Percentiles rank a stretch among this genome's conserved stretches.
These are phyloP conservation scores for Gopherus evgoodei DNA, from an alignment of 2,113 vertebrate species.

Conservation along the genomic window DNA sequence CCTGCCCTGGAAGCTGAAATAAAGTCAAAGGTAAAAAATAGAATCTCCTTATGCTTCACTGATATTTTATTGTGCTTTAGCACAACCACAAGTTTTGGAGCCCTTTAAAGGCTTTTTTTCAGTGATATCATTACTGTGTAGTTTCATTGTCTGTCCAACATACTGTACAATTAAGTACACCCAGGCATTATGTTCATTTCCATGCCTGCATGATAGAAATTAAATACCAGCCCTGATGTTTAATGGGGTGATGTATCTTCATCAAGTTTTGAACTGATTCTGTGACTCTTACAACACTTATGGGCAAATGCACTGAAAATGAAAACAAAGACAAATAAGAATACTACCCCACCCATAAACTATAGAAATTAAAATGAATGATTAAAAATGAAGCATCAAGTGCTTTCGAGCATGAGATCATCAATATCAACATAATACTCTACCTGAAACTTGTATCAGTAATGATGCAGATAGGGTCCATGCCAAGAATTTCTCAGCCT, in stretches of 20 bases:
- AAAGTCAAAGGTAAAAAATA: conserved; percentile 4
- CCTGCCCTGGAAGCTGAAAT: neutral
- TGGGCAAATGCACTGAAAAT: neutral
- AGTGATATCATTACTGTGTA: conserved; percentile 38
- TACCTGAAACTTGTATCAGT: neutral
- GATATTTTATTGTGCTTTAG: conserved; percentile 25
- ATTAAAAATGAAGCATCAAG: neutral
- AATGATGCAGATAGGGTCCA: neutral
- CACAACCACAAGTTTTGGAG: conserved; percentile 33
- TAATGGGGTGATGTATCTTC: neutral
- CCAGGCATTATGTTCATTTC: conserved; percentile 15
- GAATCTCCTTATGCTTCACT: conserved; percentile 13
- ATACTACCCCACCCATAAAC: neutral
- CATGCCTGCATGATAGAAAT: conserved; percentile 14
- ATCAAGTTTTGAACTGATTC: conserved; percentile 39
- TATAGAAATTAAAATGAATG: neutral
- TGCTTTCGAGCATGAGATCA: neutral
- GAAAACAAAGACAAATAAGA: neutral
- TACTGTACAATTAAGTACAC: conserved; percentile 18
- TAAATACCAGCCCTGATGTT: conserved; percentile 24
- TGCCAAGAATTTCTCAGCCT: neutral
- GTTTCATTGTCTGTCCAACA: conserved; percentile 50
- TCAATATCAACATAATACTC: neutral
- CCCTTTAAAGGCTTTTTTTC: conserved; percentile 41
- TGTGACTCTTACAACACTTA: neutral